These are phyloP conservation scores for Parotocinclus haroldoi DNA, from an alignment of 2,797 vertebrate genomes.

Conservation along the genomic window DNA sequence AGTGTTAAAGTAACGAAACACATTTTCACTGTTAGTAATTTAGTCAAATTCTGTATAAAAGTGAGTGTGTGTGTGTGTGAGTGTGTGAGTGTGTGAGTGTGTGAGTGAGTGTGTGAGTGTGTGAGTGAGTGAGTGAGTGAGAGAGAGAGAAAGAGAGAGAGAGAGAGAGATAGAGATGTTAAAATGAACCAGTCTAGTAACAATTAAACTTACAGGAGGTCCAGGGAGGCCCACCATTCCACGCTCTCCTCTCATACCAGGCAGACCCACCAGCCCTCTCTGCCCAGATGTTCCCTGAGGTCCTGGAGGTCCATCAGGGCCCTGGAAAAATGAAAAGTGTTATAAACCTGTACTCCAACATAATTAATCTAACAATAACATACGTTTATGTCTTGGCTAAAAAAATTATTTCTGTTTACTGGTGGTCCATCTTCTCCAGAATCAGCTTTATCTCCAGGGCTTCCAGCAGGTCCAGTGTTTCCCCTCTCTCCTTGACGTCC, in stretches of 20 bases:
- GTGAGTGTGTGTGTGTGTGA: too few relatives aligned
- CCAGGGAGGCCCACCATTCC: slow-evolving; percentile 89
- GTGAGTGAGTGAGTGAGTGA: too few relatives aligned
- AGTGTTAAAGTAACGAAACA: too few relatives aligned
- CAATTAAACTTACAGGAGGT: slow-evolving; percentile 76
- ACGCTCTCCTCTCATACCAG: slow-evolving; percentile 87
- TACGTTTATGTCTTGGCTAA: too few relatives aligned
- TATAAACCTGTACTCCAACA: too few relatives aligned
- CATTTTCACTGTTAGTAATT: too few relatives aligned
- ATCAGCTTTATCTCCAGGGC: slow-evolving; percentile 89
- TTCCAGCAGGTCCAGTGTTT: slow-evolving; percentile 75
- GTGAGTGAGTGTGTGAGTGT: too few relatives aligned
- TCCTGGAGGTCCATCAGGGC: slow-evolving; percentile 79
- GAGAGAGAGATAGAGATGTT: too few relatives aligned
- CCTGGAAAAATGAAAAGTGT: slow-evolving; percentile 63
- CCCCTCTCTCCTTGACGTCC: slow-evolving; percentile 87
- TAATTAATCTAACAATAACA: too few relatives aligned
- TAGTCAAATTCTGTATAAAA: too few relatives aligned
- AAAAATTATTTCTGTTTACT: slow-evolving; percentile 59
- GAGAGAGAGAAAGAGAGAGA: too few relatives aligned
- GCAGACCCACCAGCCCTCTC: slow-evolving; percentile 84
- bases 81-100: too few relatives aligned
- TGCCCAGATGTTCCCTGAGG: slow-evolving; percentile 75
- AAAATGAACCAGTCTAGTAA: not conserved
- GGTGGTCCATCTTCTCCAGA: slow-evolving; percentile 85